Base-by-base conservation (phyloP, 1,140 invertebrate genomes). In the Drosophila tristis region DNA sequence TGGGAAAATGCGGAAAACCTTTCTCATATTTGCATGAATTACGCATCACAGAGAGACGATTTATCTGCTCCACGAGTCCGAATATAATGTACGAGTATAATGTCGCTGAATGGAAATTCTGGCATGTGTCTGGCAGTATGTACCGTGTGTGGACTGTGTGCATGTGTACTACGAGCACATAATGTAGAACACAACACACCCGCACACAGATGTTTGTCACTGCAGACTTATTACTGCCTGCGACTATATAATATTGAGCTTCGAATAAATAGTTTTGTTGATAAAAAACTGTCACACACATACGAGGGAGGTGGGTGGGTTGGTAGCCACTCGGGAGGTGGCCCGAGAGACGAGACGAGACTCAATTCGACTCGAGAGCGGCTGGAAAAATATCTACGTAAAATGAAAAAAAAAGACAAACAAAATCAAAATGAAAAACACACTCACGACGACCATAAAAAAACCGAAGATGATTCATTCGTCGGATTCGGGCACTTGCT, bases 1-100 rank as follows among this genome's bases (percentile, higher is more conserved):
- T 65, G 65, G 80, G 66, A 82, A 82, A 84, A 58, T 77, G 81
- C 60, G 77, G 62, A 86, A 86, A 87, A 59, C 57, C 48, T 61
- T 66, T 65, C 48, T 20, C 70, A 47, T 29, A 35, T 62, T 56
- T 71, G 48, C 35, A 35, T 31, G 13, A 68, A 57, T 68, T 57
- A 48, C 31, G 42, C 48, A 67, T 49, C 39, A 58, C 57, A 71
- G 61, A 44, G 23, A 56, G 47, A 62, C 68, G 65, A 62, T 70
- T 63, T 86, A 85, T 80, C 65, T 72, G 65, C 43, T 48, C 51
- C 59, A 13, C 54, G 23, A 39, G 43, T 16, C 6, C 11, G 42
- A 13, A 42, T 45, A 45, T 35, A 31, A 49, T 31, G 48, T 29
- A 55, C 23, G 23, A 25, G 23, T 25, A 43, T 47, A 48, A 64